Evolutionary conservation across 2,797 vertebrate genomes (phyloP), one percentile per base, ranked within the genome.

Genomic region (Echeneis naucrates): DNA sequence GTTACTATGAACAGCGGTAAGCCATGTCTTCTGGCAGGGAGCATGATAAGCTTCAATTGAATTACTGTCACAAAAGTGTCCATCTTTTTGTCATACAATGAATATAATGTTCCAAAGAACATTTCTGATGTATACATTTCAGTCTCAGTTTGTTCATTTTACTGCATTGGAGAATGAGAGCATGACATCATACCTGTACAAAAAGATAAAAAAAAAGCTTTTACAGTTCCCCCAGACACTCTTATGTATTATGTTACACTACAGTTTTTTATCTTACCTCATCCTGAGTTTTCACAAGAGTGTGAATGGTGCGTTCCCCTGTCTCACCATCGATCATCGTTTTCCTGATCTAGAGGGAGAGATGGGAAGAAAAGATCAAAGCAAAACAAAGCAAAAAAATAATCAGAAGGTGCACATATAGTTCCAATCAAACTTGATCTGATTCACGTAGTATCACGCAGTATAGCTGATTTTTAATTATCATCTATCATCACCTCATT

Each of bases 271-370:
- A 11, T 58, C 93, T 94, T 92, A 99, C 98, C 97, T 99, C 98
- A 93, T 99, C 98, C 72, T 98, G 97, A 86, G 96, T 97, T 92
- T 99, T 99, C 76, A 99, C 97, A 75, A 99, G 88, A 1, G 98
- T 99, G 83, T 96, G 84, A 85, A 99, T 97, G 19, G 95, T 97
- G 77, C 88, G 95, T 84, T 98, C 95, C 14, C 97, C 98, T 55
- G 93, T 97, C 84, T 96, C 94, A 44, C 97, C 96, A 76, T 99
- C 96, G 59, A 99, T 99, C 98, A 99, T 98, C 93, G 96, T 95
- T 89, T 86, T 97, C 77, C 97, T 95, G 92, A 99, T 99, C 98
- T 99, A 75, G 7, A 59, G 26, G 50, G 63, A 60, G 40, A 83
- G 30, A 77, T 2, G n/a, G n/a, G n/a, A n/a, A n/a, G n/a, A n/a